Evolutionary conservation across 2,888 invertebrate genomes (phyloP).

Genomic region (Encarsia formosa): DNA sequence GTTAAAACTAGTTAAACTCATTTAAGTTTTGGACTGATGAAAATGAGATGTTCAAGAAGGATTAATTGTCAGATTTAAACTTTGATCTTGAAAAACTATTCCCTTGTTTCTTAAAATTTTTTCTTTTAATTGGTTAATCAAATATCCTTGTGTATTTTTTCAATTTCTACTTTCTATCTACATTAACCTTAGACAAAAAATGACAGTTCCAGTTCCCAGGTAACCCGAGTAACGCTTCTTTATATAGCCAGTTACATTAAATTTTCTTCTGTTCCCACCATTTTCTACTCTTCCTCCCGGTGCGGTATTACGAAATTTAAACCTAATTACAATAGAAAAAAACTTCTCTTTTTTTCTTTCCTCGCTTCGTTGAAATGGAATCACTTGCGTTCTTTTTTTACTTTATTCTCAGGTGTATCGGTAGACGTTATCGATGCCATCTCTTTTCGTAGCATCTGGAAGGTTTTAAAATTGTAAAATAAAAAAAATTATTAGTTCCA

Average conservation of each 20-base stretch:
- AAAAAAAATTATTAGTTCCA: too few species aligned
- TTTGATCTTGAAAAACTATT: conserved; percentile 5
- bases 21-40: conserved; percentile 11
- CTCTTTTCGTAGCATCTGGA: too few species aligned
- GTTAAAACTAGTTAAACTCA: conserved; percentile 21
- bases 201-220: too few species aligned
- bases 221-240: too few species aligned
- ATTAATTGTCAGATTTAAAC: conserved; percentile 3
- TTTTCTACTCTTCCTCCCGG: conserved; percentile 8
- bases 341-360: neutral
- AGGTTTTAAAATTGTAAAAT: too few species aligned
- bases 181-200: too few species aligned
- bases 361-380: neutral
- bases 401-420: neutral
- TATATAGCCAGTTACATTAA: too few species aligned
- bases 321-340: conserved; percentile 21
- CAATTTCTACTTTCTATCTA: too few species aligned
- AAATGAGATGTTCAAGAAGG: conserved; percentile 8
- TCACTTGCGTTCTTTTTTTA: neutral
- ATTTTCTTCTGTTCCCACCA: conserved; percentile 3
- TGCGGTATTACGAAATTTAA: conserved; percentile 13
- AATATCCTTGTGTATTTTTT: too few species aligned
- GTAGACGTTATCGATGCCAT: too few species aligned
- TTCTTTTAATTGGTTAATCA: too few species aligned
- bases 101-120: too few species aligned